phyloP scores from a whole-genome alignment of 2,888 invertebrate genomes.

The Oscheius sp. region DNA sequence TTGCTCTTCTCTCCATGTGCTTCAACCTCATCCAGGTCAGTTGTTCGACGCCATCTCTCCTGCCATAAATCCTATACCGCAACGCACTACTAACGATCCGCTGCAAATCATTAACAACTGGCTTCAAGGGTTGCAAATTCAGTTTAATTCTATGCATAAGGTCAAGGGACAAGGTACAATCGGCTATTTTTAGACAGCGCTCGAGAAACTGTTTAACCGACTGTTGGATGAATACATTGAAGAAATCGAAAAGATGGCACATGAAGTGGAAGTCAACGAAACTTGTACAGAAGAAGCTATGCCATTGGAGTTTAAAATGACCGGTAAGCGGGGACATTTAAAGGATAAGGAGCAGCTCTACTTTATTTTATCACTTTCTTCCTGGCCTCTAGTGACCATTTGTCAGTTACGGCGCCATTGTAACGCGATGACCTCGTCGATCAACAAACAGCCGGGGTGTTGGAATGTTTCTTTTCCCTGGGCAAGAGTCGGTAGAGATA shows the following conservation, averaged over 20 bases:
- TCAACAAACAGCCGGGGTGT: constrained; percentile 23
- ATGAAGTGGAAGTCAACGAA: constrained; percentile 63
- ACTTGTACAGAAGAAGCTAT: constrained; percentile 62
- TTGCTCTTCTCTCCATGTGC: constrained; percentile 72
- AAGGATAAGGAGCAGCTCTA: neutral
- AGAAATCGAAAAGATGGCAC: constrained; percentile 71
- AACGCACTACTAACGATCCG: constrained; percentile 28
- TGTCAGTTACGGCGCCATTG: constrained; percentile 23
- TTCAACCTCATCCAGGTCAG: constrained; percentile 64
- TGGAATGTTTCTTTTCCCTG: constrained; percentile 9
- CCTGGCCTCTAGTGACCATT: constrained; percentile 29
- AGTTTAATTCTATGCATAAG: constrained; percentile 6
- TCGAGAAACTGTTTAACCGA: constrained; percentile 62
- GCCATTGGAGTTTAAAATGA: constrained; percentile 66
- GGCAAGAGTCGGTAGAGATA: neutral
- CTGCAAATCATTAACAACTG: constrained; percentile 33
- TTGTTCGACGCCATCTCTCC: neutral
- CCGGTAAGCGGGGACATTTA: constrained; percentile 41
- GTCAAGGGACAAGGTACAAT: neutral
- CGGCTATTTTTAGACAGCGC: constrained; percentile 44
- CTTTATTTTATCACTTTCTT: constrained; percentile 15
- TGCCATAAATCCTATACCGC: constrained; percentile 30
- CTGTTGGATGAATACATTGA: constrained; percentile 68
- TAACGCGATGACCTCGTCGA: constrained; percentile 33
- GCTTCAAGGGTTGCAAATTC: constrained; percentile 30